Base-by-base conservation (phyloP, 2,113 vertebrate species). In the Antidorcas marsupialis region DNA sequence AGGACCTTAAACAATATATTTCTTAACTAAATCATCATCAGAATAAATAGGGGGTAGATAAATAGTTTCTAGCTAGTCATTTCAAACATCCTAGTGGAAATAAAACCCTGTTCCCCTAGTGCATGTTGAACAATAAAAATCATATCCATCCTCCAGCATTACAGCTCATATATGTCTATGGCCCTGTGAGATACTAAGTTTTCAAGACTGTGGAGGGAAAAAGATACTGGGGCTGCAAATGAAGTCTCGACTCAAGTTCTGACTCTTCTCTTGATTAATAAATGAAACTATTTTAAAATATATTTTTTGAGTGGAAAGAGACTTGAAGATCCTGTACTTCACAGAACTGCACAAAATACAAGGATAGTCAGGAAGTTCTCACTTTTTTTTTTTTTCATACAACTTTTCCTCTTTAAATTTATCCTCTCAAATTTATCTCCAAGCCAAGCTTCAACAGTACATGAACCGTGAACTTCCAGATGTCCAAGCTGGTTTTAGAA, bases 11-110 rank as follows among this genome's bases (percentile, higher is more conserved):
- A 39, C 4, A 59, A 55, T 84, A 43, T 53, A 81, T 89, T 90
- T 95, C 33, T 96, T 92, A 95, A 94, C 62, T 84, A 95, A 96
- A 64, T 88, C 52, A 83, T 86, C 52, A 84, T 89, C 33, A 87
- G 36, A 95, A 91, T 76, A n/a, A 95, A 92, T 6, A 82, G 39
- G 50, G 21, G 50, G 9, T 43, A 47, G 14, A 86, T 87, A 83
- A 91, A 52, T 14, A 50, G 7, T 85, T 90, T 90, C 74, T 74
- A 92, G 57, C 2, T 43, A 53, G 33, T 59, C 36, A 95, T 97
- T 95, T 94, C 16, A 57, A 91, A 78, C 14, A 90, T 23, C 28
- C 3, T 57, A 85, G 11, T 84, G 15, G 19, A 71, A 96, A 64
- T 39, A 87, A 64, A 91, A 53, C 2, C 30, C 15, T 28, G 14